These are phyloP conservation scores for Herpailurus yagouaroundi DNA, from an alignment of 2,113 vertebrate species.

Conservation along the genomic window DNA sequence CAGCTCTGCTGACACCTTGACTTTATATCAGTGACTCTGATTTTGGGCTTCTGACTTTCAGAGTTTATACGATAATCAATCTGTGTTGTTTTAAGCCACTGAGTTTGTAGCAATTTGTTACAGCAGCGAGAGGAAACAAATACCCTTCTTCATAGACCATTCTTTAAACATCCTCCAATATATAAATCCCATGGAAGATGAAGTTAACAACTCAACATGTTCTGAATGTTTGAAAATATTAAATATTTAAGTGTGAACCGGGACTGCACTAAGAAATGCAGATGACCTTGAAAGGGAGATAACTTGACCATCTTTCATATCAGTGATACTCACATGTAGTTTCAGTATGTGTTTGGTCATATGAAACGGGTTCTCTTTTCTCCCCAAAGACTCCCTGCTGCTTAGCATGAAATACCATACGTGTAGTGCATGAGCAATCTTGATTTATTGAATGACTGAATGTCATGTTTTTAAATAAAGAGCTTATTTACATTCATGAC, in stretches of 20 bases:
- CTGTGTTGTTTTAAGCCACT: not conserved
- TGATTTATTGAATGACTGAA: not conserved
- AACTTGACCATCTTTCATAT: not conserved
- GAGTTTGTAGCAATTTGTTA: not conserved
- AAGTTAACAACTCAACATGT: not conserved
- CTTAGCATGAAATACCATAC: not conserved
- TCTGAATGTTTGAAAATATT: not conserved
- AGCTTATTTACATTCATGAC: not conserved
- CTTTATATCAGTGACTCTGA: not conserved
- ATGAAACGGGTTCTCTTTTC: not conserved
- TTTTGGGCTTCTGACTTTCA: not conserved
- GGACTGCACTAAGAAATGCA: not conserved
- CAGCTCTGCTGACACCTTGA: not conserved
- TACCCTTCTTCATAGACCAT: not conserved
- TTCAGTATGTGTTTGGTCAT: not conserved
- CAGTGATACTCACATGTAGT: not conserved
- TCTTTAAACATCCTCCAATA: not conserved
- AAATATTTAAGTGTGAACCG: not conserved
- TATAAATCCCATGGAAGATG: not conserved
- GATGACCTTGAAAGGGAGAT: not conserved
- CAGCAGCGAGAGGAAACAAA: not conserved
- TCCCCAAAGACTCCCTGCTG: not conserved
- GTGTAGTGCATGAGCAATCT: not conserved
- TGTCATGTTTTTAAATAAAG: not conserved
- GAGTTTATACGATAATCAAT: not conserved